Evolutionary conservation across 2,888 invertebrate species (phyloP).

Genomic region (Coelogynopora nodosa): DNA sequence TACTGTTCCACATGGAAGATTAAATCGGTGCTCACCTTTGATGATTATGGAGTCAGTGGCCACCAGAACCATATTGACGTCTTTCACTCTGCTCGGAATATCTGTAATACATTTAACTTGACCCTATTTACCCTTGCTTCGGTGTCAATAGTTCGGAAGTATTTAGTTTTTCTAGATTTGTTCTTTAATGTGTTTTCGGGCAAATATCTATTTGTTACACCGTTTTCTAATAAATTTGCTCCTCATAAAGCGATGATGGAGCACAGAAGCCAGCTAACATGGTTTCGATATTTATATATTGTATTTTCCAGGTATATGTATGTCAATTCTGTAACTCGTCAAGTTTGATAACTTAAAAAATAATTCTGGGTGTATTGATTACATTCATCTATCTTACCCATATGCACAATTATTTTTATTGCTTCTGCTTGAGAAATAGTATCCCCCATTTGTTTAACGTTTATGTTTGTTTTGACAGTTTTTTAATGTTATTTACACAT

Average conservation of each 20-base stretch:
- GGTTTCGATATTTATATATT: slow-evolving; percentile 87
- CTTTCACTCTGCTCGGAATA: background rate
- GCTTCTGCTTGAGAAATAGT: too few relatives aligned
- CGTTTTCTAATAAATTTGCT: background rate
- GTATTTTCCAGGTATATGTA: slow-evolving; percentile 82
- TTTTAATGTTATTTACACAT: too few relatives aligned
- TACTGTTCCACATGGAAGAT: slow-evolving; percentile 68
- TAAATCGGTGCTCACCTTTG: slow-evolving; percentile 76
- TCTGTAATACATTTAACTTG: background rate
- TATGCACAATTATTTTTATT: too few relatives aligned
- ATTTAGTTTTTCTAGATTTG: background rate
- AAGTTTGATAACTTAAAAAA: background rate
- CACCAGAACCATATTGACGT: slow-evolving; percentile 77
- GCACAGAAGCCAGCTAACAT: slow-evolving; percentile 85
- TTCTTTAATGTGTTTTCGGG: background rate
- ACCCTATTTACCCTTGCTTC: background rate
- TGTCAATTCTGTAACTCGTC: slow-evolving; percentile 72
- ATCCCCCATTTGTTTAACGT: too few relatives aligned
- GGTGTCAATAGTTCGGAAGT: background rate
- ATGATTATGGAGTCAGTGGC: slow-evolving; percentile 83
- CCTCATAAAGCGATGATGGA: slow-evolving; percentile 74
- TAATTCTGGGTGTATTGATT: too few relatives aligned
- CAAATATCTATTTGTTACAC: background rate
- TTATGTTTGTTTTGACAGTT: too few relatives aligned
- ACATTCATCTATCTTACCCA: too few relatives aligned